Evolutionary conservation across 1,140 invertebrate species (phyloP).

Genomic region (Bilobella aurantiaca): DNA sequence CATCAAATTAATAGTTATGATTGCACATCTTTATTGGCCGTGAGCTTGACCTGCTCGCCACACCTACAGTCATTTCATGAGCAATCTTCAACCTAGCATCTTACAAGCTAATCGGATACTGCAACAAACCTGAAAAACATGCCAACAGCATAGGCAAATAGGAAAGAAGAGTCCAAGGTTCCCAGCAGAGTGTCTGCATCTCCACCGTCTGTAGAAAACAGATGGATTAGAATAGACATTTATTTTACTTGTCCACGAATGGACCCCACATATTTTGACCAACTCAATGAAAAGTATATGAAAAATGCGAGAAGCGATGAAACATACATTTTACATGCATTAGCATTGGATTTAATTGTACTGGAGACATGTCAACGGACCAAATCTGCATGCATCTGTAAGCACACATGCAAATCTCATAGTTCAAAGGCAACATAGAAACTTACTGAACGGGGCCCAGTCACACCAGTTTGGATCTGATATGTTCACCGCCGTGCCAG

Average conservation of each 20-base stretch:
- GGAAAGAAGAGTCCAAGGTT: conserved; percentile 77
- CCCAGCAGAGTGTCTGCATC: conserved; percentile 72
- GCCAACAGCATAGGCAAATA: conserved; percentile 82
- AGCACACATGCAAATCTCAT: too few relatives aligned
- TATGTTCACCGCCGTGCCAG: conserved; percentile 43
- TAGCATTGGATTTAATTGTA: too few relatives aligned
- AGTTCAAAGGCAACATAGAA: too few relatives aligned
- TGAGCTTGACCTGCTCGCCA: too few relatives aligned
- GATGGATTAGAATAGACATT: too few relatives aligned
- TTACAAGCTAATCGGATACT: background rate
- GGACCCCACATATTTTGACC: too few relatives aligned
- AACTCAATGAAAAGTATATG: background rate
- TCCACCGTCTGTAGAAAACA: conserved; percentile 52
- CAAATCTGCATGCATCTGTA: too few relatives aligned
- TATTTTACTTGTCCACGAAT: too few relatives aligned
- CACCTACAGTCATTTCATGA: too few relatives aligned
- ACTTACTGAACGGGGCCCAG: conserved; percentile 82
- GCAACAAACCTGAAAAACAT: conserved; percentile 73
- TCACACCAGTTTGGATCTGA: conserved; percentile 73
- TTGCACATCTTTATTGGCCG: too few relatives aligned
- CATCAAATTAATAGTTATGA: background rate
- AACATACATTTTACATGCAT: conserved; percentile 11
- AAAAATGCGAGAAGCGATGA: background rate
- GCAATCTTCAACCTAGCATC: too few relatives aligned
- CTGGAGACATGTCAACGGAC: too few relatives aligned